Conservation (phyloP, 2,797 vertebrate genomes). For the Sciurus carolinensis region DNA sequence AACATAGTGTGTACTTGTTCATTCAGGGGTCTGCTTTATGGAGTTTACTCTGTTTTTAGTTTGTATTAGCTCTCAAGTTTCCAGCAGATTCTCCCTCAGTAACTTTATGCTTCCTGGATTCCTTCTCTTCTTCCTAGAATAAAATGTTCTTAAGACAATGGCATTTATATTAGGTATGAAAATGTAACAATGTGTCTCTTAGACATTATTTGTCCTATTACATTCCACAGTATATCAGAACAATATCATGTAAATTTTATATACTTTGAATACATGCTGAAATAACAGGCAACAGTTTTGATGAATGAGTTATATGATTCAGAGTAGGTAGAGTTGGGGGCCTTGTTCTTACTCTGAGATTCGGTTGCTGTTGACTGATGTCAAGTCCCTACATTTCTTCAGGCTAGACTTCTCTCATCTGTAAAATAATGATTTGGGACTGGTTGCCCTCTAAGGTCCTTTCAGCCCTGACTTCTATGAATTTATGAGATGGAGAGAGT, state of each 20-base stretch:
- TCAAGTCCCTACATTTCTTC: not conserved
- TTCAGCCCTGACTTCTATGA: not conserved
- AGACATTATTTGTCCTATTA: not conserved
- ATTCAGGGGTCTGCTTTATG: not conserved
- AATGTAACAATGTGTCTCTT: not conserved
- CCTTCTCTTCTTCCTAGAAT: not conserved
- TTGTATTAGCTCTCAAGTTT: not conserved
- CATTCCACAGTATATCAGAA: not conserved
- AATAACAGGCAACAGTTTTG: not conserved
- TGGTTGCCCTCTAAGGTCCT: not conserved
- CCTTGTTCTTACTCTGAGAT: not conserved
- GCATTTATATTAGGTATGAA: not conserved
- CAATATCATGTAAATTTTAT: not conserved
- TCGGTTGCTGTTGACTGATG: not conserved
- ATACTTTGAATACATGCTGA: not conserved
- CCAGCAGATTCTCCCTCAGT: not conserved
- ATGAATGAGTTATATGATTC: not conserved
- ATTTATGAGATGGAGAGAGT: constrained; percentile 36
- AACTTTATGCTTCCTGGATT: not conserved
- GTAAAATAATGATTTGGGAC: constrained; percentile 32
- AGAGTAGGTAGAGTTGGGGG: not conserved
- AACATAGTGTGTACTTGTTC: not conserved
- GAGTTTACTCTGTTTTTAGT: not conserved
- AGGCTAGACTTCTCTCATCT: not conserved
- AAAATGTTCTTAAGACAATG: not conserved